Percentiles rank a stretch among this genome's conserved stretches.
phyloP scores from a whole-genome alignment of 92 coral and sea anemone species.

The Anthopleura xanthogrammica region DNA sequence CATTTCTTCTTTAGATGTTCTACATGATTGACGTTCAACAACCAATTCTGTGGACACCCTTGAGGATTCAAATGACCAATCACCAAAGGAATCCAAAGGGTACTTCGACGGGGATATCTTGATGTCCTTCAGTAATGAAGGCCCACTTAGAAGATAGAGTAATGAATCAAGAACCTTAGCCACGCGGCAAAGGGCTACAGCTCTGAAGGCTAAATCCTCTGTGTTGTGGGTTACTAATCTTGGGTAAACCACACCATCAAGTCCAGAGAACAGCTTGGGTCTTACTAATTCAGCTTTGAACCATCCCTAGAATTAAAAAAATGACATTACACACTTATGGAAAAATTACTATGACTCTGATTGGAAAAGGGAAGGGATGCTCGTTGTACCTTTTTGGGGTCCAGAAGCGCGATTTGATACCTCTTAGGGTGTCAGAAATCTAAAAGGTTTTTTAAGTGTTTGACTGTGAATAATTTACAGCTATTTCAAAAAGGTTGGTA shows the following conservation, averaged over 20 bases:
- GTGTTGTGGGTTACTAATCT: constrained; percentile 63
- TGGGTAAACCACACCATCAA: constrained; percentile 49
- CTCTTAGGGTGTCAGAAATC: too few relatives aligned
- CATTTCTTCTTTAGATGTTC: constrained; percentile 4
- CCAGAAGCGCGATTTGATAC: too few relatives aligned
- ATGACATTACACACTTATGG: too few relatives aligned
- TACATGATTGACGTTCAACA: constrained; percentile 25
- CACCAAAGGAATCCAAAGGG: constrained; percentile 71
- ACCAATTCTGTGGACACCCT: constrained; percentile 18
- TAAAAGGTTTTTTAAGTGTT: too few relatives aligned
- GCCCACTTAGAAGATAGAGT: constrained; percentile 74
- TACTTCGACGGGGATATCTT: constrained; percentile 37
- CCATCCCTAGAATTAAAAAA: constrained; percentile 64
- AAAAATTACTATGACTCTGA: too few relatives aligned
- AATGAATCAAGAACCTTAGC: constrained; percentile 84
- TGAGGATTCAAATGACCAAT: constrained; percentile 73
- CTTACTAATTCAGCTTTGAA: constrained; percentile 70
- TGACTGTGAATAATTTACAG: too few relatives aligned
- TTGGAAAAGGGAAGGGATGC: too few relatives aligned
- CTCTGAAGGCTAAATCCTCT: constrained; percentile 78
- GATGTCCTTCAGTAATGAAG: constrained; percentile 72
- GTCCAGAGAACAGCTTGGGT: constrained; percentile 73
- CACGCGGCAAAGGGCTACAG: constrained; percentile 79
- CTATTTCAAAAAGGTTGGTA: too few relatives aligned
- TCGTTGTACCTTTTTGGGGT: too few relatives aligned